These are phyloP conservation scores for Vandiemenella viatica DNA, from an alignment of 2,888 invertebrate genomes.

Conservation along the genomic window DNA sequence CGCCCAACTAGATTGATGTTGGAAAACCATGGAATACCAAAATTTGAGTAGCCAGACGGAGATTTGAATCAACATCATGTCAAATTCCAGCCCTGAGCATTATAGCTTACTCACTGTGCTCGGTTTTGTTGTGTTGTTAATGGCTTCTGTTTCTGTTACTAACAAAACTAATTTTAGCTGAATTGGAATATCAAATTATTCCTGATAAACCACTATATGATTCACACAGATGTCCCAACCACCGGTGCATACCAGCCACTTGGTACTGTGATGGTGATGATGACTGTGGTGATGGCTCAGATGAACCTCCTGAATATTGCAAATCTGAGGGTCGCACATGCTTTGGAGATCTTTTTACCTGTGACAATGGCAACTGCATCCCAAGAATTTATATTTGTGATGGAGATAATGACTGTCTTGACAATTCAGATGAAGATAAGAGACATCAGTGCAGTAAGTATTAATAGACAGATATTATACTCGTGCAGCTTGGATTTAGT, in stretches of 20 bases:
- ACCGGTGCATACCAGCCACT: constrained; percentile 86
- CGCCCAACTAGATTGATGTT: too few relatives aligned
- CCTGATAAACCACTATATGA: too few relatives aligned
- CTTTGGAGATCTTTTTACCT: constrained; percentile 88
- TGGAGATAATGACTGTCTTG: constrained; percentile 89
- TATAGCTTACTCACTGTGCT: too few relatives aligned
- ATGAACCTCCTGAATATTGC: constrained; percentile 87
- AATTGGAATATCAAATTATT: too few relatives aligned
- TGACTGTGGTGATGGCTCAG: constrained; percentile 78
- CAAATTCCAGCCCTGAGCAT: too few relatives aligned
- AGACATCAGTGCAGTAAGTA: constrained; percentile 70
- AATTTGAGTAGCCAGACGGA: too few relatives aligned
- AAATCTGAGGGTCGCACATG: constrained; percentile 86
- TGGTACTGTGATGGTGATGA: constrained; percentile 97
- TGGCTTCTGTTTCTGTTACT: too few relatives aligned
- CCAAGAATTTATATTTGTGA: constrained; percentile 88
- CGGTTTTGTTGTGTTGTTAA: too few relatives aligned
- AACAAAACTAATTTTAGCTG: too few relatives aligned
- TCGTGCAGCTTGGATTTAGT: background rate
- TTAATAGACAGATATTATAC: background rate
- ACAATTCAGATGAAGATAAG: constrained; percentile 83
- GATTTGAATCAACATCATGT: too few relatives aligned
- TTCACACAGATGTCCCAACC: constrained; percentile 60
- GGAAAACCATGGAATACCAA: too few relatives aligned
- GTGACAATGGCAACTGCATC: constrained; percentile 92